Conservation (phyloP, 2,113 vertebrate genomes). For the Apteryx owenii region DNA sequence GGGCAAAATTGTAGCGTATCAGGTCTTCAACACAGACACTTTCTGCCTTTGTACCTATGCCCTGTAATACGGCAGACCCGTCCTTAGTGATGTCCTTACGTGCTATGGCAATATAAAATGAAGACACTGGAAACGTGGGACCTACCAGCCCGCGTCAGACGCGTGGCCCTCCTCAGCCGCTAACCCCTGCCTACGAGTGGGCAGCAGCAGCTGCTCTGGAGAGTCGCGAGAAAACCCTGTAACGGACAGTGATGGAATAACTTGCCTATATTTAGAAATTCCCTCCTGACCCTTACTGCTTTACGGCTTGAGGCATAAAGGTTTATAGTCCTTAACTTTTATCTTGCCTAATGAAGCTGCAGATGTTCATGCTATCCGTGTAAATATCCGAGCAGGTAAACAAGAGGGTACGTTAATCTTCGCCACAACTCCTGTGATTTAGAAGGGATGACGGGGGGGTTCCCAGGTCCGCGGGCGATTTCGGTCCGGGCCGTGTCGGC, state of each 20-base stretch:
- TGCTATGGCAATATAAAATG: rapidly evolving
- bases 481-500: not conserved
- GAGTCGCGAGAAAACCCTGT: not conserved
- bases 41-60: no score
- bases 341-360: constrained; percentile 52
- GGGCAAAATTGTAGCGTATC: not conserved
- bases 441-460: not conserved
- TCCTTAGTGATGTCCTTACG: rapidly evolving
- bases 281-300: constrained; percentile 35
- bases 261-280: not conserved
- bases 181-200: not conserved
- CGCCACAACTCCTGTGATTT: not conserved
- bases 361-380: not conserved
- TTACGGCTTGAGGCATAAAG: constrained; percentile 28
- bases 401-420: not conserved
- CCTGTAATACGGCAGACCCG: not conserved
- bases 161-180: not conserved
- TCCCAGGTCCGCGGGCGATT: not conserved
- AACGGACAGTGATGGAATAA: not conserved
- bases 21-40: not conserved
- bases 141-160: not conserved
- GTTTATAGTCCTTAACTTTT: constrained; percentile 53
- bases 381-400: constrained; percentile 3
- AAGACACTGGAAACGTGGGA: rapidly evolving
- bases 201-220: not conserved